These are phyloP conservation scores for Sebastes flavidus DNA, from an alignment of 2,797 vertebrate genomes.

Conservation along the genomic window DNA sequence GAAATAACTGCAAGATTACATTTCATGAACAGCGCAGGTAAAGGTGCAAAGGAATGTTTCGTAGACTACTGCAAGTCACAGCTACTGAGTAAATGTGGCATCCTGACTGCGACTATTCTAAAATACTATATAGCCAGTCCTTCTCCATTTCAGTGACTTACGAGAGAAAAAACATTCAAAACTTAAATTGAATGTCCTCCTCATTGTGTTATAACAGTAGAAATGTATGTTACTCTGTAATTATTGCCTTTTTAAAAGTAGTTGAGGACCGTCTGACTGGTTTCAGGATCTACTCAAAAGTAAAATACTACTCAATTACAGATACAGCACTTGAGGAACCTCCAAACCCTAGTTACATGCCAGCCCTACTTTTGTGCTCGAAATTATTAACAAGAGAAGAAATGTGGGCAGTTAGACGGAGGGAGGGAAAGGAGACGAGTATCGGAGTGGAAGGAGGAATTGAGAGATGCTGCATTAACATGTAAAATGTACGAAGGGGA, in stretches of 20 bases:
- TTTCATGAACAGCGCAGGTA: neutral
- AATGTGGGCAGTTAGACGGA: neutral
- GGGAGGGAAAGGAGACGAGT: neutral
- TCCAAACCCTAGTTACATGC: neutral
- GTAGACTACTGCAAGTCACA: neutral
- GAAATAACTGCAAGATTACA: neutral
- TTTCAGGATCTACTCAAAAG: neutral
- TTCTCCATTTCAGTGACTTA: neutral
- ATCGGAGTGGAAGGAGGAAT: neutral
- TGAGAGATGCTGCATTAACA: neutral
- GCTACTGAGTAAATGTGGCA: neutral
- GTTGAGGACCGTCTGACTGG: neutral
- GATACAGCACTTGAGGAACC: neutral
- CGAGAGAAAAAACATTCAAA: neutral
- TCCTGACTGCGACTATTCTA: neutral
- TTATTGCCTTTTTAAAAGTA: neutral
- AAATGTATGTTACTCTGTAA: neutral
- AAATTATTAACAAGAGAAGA: neutral
- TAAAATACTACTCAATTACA: neutral
- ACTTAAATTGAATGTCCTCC: neutral
- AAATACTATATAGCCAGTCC: neutral
- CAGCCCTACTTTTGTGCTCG: neutral
- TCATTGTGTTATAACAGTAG: neutral
- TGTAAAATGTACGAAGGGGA: neutral
- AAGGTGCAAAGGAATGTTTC: neutral